A percentile compares a stretch with the other conserved stretches of the same genome.
These are phyloP conservation scores for Nycticebus coucang DNA, from an alignment of 2,113 vertebrate genomes.

Conservation along the genomic window DNA sequence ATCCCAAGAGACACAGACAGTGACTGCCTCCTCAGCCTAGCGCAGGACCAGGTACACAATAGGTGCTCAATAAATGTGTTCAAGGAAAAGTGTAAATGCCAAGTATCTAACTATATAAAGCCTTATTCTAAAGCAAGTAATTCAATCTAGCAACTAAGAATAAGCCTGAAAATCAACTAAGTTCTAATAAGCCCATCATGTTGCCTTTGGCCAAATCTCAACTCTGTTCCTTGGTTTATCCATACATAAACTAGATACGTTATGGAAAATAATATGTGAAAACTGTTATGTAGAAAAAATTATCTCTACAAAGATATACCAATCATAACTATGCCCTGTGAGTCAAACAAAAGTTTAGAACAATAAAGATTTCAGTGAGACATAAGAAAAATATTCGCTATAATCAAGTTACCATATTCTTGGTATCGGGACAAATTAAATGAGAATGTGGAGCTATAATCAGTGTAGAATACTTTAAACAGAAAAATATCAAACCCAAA, in stretches of 20 bases:
- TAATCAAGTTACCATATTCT: background rate
- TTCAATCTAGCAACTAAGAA: background rate
- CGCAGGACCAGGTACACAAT: background rate
- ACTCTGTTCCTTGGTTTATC: background rate
- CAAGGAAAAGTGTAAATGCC: background rate
- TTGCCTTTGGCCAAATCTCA: background rate
- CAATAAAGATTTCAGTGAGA: background rate
- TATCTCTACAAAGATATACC: background rate
- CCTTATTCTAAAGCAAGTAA: background rate
- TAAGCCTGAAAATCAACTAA: background rate
- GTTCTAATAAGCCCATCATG: background rate
- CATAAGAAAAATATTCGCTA: background rate
- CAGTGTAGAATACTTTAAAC: background rate
- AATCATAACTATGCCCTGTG: background rate
- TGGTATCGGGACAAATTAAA: background rate
- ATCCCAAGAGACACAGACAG: background rate
- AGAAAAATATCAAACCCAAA: background rate
- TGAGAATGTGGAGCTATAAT: background rate
- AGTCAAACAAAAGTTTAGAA: background rate
- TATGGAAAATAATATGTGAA: background rate
- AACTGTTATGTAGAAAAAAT: background rate
- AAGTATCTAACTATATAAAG: background rate
- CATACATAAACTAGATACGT: background rate
- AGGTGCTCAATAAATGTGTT: background rate
- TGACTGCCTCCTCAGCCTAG: background rate